Conservation (phyloP, 1,140 invertebrate species). For the Drosophila rhopaloa region DNA sequence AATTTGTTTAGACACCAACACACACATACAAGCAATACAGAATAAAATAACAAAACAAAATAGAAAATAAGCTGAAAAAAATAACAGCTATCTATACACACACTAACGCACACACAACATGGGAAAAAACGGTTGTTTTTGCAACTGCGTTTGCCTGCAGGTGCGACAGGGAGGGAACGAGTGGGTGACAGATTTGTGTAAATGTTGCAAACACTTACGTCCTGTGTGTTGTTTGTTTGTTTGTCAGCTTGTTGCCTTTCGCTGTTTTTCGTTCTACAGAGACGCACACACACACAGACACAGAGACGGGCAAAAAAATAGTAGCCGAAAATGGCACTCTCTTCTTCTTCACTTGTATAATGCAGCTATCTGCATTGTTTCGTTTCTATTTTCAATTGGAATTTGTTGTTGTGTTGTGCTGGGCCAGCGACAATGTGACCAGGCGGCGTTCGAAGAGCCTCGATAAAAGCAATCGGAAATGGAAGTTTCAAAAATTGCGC, state of each 20-base stretch:
- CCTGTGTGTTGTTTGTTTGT: constrained; percentile 24
- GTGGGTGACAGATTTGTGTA: constrained; percentile 15
- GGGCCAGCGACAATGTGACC: constrained; percentile 6
- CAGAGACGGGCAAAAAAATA: constrained; percentile 30
- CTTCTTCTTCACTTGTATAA: constrained; percentile 39
- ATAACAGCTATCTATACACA: constrained; percentile 32
- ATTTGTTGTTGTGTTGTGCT: constrained; percentile 37
- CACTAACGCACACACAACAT: not conserved
- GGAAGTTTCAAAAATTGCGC: constrained; percentile 3
- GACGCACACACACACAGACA: constrained; percentile 7
- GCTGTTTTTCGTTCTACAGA: constrained; percentile 13
- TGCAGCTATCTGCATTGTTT: constrained; percentile 38
- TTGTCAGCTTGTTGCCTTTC: constrained; percentile 11
- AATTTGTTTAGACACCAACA: constrained; percentile 47
- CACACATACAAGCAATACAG: constrained; percentile 21
- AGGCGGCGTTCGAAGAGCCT: not conserved
- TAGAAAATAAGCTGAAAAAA: constrained; percentile 23
- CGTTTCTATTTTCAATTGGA: constrained; percentile 37
- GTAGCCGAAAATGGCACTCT: constrained; percentile 35
- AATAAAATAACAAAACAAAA: constrained; percentile 27
- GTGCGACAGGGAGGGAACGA: constrained; percentile 9
- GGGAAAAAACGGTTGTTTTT: constrained; percentile 22
- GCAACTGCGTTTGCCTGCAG: constrained; percentile 28
- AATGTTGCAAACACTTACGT: constrained; percentile 40
- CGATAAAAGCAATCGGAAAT: not conserved